A percentile compares a stretch with the other conserved stretches of the same genome.
Conservation (phyloP, 92 coral and sea anemone species). For the Epizoanthus scotinus region DNA sequence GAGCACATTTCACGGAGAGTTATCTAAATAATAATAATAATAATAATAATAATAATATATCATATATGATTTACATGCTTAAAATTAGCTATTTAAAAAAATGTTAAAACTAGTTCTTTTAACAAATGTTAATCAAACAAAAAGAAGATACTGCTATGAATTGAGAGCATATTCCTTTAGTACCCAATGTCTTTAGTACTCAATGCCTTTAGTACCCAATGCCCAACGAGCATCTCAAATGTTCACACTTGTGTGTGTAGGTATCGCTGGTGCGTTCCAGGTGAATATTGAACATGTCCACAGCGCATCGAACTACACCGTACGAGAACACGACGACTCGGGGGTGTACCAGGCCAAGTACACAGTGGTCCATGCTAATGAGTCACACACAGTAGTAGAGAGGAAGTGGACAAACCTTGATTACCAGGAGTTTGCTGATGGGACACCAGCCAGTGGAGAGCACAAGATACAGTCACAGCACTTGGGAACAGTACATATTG, state of each 20-base stretch:
- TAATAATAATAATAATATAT: too few species aligned
- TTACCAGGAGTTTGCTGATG: slow-evolving; percentile 84
- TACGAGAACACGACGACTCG: slow-evolving; percentile 88
- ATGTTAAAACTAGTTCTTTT: too few species aligned
- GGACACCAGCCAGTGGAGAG: slow-evolving; percentile 74
- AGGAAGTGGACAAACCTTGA: slow-evolving; percentile 90
- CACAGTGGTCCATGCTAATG: slow-evolving; percentile 60
- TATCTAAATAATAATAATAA: too few species aligned
- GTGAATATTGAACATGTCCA: slow-evolving; percentile 55
- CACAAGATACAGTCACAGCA: slow-evolving; percentile 83
- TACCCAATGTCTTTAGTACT: too few species aligned
- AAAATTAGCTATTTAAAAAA: too few species aligned
- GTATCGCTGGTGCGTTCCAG: slow-evolving; percentile 83
- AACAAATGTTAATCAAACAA: too few species aligned
- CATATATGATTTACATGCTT: too few species aligned
- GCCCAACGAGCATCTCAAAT: neutral
- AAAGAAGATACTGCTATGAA: too few species aligned
- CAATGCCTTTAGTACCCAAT: too few species aligned
- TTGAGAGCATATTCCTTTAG: too few species aligned
- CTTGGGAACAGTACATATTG: slow-evolving; percentile 61
- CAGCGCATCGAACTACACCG: slow-evolving; percentile 40
- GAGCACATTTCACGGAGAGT: too few species aligned
- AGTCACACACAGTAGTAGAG: slow-evolving; percentile 69
- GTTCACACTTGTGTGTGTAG: slow-evolving; percentile 21
- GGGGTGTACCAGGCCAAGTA: slow-evolving; percentile 79